Percentiles rank a stretch among this genome's conserved stretches.
Conservation (phyloP, 1,140 invertebrate genomes). For the Ceratosolen fusciceps region DNA sequence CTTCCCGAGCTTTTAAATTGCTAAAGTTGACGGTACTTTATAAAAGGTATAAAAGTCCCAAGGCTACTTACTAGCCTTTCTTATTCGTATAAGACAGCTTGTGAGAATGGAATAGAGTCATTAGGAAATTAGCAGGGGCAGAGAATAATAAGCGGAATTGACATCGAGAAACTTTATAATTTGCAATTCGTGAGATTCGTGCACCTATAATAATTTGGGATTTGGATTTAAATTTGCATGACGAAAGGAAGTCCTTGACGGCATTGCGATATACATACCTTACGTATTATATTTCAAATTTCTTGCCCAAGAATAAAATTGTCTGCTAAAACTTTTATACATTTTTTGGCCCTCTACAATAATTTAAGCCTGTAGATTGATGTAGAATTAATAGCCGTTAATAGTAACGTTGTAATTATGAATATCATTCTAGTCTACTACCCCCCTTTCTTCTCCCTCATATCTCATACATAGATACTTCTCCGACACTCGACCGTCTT, state of each 20-base stretch:
- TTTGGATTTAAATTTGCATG: slow-evolving; percentile 39
- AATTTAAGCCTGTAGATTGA: too few species aligned
- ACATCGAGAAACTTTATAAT: slow-evolving; percentile 40
- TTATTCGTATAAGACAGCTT: neutral
- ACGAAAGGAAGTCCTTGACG: slow-evolving; percentile 20
- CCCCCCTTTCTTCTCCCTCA: too few species aligned
- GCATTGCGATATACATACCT: neutral
- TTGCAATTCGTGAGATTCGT: slow-evolving; percentile 16
- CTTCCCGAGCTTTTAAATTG: too few species aligned
- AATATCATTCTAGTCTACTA: too few species aligned
- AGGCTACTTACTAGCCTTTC: too few species aligned
- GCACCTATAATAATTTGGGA: slow-evolving; percentile 11
- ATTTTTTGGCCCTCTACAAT: too few species aligned
- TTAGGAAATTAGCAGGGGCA: neutral
- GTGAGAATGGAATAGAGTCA: neutral
- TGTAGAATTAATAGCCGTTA: too few species aligned
- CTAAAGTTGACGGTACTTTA: too few species aligned
- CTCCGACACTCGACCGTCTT: too few species aligned
- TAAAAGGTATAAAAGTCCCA: too few species aligned
- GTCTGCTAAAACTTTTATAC: neutral
- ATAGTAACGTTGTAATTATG: neutral
- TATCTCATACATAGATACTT: too few species aligned
- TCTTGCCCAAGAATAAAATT: neutral
- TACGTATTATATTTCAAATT: neutral
- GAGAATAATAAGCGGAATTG: slow-evolving; percentile 17